phyloP scores from a whole-genome alignment of 2,888 invertebrate genomes.

The Pseudococcus jackbeardsleyi region DNA sequence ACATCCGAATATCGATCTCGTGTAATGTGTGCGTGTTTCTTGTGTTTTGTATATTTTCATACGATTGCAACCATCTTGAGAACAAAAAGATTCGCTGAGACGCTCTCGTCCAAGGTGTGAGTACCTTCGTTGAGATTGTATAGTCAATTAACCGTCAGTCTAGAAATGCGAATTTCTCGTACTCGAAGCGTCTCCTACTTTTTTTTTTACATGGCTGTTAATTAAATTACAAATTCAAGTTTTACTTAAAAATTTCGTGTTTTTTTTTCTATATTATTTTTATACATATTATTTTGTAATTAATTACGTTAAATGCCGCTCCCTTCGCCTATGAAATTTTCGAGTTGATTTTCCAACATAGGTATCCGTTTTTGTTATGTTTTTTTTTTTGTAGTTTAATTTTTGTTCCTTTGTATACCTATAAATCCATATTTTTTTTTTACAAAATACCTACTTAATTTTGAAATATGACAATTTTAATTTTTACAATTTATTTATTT shows the following conservation, averaged over 20 bases:
- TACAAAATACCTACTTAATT: neutral
- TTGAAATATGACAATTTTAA: neutral
- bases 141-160: conserved; percentile 7
- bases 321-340: neutral
- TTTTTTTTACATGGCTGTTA: conserved; percentile 24
- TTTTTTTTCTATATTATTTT: neutral
- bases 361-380: neutral
- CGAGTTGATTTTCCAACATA: neutral
- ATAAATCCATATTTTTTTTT: neutral
- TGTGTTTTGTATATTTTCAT: neutral
- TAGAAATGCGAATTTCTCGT: neutral
- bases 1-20: conserved; percentile 45
- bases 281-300: neutral
- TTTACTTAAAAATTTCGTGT: neutral
- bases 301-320: neutral
- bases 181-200: neutral
- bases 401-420: neutral
- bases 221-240: conserved; percentile 19
- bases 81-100: too few species aligned
- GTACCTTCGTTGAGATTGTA: neutral
- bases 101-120: too few species aligned
- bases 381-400: neutral
- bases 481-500: neutral
- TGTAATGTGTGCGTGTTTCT: neutral
- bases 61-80: neutral